A percentile compares a stretch with the other conserved stretches of the same genome.
phyloP scores from a whole-genome alignment of 1,140 invertebrate genomes.

The Trinorchestia longiramus region DNA sequence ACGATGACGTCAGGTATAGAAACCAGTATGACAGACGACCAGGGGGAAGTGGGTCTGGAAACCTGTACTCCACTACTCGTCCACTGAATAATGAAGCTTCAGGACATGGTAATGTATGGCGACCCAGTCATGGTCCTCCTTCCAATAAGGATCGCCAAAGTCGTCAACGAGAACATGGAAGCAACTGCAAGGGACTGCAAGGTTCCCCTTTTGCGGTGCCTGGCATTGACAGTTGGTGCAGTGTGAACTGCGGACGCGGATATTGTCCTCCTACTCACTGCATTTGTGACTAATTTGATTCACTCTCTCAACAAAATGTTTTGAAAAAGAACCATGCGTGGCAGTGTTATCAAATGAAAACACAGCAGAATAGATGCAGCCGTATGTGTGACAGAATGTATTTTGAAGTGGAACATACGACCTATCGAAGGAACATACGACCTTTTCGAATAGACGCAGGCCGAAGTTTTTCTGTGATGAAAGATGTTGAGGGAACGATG shows the following conservation, averaged over 20 bases:
- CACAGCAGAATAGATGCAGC: too few relatives aligned
- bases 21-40: not conserved
- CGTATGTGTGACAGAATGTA: too few relatives aligned
- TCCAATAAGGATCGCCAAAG: not conserved
- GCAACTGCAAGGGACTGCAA: conserved; percentile 12
- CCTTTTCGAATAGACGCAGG: too few relatives aligned
- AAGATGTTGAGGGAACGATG: too few relatives aligned
- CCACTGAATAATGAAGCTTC: not conserved
- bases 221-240: conserved; percentile 41
- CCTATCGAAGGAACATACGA: too few relatives aligned
- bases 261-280: conserved; percentile 56
- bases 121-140: not conserved
- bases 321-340: too few relatives aligned
- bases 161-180: not conserved
- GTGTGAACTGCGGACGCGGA: conserved; percentile 45
- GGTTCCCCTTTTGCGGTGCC: conserved; percentile 46
- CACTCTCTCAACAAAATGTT: not conserved
- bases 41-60: not conserved
- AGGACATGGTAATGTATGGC: not conserved
- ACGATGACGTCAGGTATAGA: not conserved
- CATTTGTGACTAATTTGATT: conserved; percentile 24
- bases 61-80: not conserved
- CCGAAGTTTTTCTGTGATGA: too few relatives aligned
- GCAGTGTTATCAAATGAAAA: too few relatives aligned
- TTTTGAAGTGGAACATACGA: too few relatives aligned